phyloP scores from a whole-genome alignment of 2,113 vertebrate species.

The Hipposideros armiger region DNA sequence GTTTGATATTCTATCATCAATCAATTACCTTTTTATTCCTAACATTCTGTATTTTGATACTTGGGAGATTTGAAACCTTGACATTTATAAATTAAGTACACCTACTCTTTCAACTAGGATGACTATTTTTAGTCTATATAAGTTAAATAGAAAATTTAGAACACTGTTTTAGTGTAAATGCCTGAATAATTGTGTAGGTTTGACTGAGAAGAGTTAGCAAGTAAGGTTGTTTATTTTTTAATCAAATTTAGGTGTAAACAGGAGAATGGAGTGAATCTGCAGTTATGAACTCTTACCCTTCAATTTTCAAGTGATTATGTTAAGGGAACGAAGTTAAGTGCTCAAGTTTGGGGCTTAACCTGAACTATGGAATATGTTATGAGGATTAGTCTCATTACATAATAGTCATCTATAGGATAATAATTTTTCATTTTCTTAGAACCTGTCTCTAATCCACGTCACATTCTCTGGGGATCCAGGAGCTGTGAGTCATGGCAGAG shows the following conservation, averaged over 20 bases:
- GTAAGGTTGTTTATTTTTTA: neutral
- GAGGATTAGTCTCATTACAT: neutral
- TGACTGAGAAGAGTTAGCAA: neutral
- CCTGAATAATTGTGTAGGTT: neutral
- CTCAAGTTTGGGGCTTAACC: neutral
- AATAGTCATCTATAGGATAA: neutral
- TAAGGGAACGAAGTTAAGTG: neutral
- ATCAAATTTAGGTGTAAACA: neutral
- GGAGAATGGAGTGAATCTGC: neutral
- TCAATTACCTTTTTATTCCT: neutral
- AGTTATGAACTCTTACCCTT: neutral
- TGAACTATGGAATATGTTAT: neutral
- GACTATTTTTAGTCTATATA: neutral
- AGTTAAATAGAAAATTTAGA: slow-evolving; percentile 29
- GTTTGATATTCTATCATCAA: neutral
- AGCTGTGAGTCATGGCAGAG: slow-evolving; percentile 9
- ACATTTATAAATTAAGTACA: neutral
- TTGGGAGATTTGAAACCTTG: neutral
- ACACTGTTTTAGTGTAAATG: neutral
- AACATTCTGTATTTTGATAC: neutral
- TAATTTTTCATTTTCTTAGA: slow-evolving; percentile 44
- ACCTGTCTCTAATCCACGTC: neutral
- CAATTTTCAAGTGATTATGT: slow-evolving; percentile 10
- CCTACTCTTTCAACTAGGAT: neutral
- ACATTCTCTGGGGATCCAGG: neutral